Evolutionary conservation across 37 sponge, comb jelly and placozoan genomes (phyloP).

Genomic region (Halisarca cf. caerulea): DNA sequence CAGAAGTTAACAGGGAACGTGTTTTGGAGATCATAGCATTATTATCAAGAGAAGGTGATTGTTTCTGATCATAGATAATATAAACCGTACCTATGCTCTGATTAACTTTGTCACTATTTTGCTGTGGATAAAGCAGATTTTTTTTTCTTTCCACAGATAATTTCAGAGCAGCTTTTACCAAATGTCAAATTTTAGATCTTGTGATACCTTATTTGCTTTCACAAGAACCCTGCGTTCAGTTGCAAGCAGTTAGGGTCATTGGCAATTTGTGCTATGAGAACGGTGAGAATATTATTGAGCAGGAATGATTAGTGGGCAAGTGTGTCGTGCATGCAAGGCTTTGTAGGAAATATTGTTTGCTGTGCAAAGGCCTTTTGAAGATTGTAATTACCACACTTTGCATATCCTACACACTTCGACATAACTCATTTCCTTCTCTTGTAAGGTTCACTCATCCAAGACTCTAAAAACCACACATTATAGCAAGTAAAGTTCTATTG

Average conservation of each 20-base stretch:
- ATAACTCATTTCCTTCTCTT: too few relatives aligned
- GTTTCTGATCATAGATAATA: background rate
- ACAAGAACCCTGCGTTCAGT: background rate
- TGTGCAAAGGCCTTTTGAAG: too few relatives aligned
- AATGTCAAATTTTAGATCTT: background rate
- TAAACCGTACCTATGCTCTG: background rate
- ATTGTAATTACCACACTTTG: too few relatives aligned
- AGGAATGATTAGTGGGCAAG: too few relatives aligned
- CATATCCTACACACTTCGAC: too few relatives aligned
- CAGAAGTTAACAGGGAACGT: background rate
- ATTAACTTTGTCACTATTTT: background rate
- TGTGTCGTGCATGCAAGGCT: too few relatives aligned
- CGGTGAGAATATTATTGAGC: slow-evolving; percentile 41
- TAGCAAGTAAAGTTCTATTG: too few relatives aligned
- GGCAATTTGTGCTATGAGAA: slow-evolving; percentile 77
- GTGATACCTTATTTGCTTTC: background rate
- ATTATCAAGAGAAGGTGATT: background rate
- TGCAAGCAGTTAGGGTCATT: slow-evolving; percentile 59
- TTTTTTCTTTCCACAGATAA: background rate
- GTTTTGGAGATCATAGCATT: slow-evolving; percentile 5
- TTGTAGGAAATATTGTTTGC: too few relatives aligned
- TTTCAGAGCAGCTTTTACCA: background rate
- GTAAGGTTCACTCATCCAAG: too few relatives aligned
- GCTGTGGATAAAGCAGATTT: background rate
- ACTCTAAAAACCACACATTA: too few relatives aligned